Base-by-base conservation (phyloP, 2,888 invertebrate species). In the Emmelina monodactyla region DNA sequence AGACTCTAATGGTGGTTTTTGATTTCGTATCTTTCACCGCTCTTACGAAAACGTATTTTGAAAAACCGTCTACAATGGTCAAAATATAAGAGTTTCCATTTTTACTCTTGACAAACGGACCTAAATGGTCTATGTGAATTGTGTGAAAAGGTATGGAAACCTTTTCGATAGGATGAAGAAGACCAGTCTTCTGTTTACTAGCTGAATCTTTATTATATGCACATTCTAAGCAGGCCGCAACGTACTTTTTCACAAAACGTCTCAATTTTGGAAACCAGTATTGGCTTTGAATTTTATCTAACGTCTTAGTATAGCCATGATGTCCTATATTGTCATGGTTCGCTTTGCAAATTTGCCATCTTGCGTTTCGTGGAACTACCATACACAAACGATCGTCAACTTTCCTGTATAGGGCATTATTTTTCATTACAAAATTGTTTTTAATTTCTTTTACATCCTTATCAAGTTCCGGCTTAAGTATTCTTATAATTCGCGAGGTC, bases 201-300 rank as follows among this genome's bases (percentile, higher is more conserved):
- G 52, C 53, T 13, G 42, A 32, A 11, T 43, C 33, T 39, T 67
- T 64, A 15, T 49, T 43, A 31, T 55, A 58, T 2, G 64, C 37
- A 37, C 65, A 71, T 3, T 54, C 44, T 2, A 69, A 43, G 39
- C 67, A 70, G 11, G 58, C 52, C 1, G 33, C 39, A 2, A 69
- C 58, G 38, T 71, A 65, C 34, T 58, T 50, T 31, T 55, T 50
- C 0, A 66, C 56, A 31, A 59, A 64, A 2, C 44, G 35, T 22
- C 46, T 43, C 59, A 69, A 58, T 5, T 52, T 46, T 0, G 56
- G 55, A 33, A 70, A 70, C 63, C 64, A 72, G 43, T 65, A 73
- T 16, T 49, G 41, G 33, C 53, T 37, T 22, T 40, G 36, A 9
- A 67, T 37, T 29, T 45, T 41, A 9, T 50, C 42, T 2, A 61